Evolutionary conservation across 2,797 vertebrate species (phyloP).

Genomic region (Luscinia megarhynchos): DNA sequence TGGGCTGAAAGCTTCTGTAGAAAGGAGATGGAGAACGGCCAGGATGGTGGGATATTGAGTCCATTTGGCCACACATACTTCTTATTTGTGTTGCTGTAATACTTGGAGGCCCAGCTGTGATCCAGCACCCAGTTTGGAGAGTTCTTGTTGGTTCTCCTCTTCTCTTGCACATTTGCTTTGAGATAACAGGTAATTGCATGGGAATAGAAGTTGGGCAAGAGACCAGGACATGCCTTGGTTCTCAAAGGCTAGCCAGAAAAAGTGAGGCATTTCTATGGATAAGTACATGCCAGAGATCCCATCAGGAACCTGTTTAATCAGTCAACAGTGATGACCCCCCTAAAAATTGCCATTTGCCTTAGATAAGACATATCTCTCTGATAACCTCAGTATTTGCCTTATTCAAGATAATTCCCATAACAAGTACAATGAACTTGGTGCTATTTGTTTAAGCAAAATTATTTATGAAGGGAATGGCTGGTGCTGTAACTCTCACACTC

Average conservation of each 20-base stretch:
- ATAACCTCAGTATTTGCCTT: conserved; percentile 65
- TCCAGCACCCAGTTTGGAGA: neutral
- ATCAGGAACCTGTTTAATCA: conserved; percentile 29
- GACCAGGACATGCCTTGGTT: neutral
- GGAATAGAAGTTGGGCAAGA: conserved; percentile 30
- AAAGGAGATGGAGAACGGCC: neutral
- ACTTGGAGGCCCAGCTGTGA: neutral
- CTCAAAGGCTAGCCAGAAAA: conserved; percentile 13
- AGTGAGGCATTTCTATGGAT: neutral
- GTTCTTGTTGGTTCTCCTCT: neutral
- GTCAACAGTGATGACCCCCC: conserved; percentile 40
- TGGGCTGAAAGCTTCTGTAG: neutral
- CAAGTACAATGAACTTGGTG: neutral
- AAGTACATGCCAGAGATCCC: conserved; percentile 36
- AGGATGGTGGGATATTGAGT: neutral
- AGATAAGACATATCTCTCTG: conserved; percentile 59
- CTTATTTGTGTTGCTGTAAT: neutral
- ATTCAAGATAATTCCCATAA: conserved; percentile 32
- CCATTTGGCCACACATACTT: neutral
- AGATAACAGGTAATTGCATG: conserved; percentile 22
- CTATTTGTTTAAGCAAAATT: conserved; percentile 52
- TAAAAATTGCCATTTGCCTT: conserved; percentile 46
- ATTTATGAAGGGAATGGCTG: neutral
- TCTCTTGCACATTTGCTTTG: conserved; percentile 17
- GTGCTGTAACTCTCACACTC: neutral